Percentiles rank a stretch among this genome's conserved stretches.
Evolutionary conservation across 2,888 invertebrate species (phyloP).

Genomic region (Trichogramma evanescens): DNA sequence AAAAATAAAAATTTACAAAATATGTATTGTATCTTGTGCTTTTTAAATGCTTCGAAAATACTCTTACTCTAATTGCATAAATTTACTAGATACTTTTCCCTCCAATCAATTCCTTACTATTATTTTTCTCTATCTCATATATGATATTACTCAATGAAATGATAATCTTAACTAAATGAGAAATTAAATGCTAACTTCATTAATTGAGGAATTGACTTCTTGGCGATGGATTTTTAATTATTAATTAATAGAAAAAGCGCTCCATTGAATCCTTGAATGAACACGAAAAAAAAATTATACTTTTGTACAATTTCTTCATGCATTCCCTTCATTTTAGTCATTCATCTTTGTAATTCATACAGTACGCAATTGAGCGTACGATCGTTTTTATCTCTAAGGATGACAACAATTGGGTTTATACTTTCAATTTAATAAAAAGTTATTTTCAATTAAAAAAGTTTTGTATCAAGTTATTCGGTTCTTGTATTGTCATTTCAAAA

Average conservation of each 20-base stretch:
- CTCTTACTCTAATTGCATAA: slow-evolving; percentile 3
- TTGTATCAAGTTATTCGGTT: no score
- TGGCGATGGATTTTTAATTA: no score
- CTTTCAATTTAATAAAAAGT: slow-evolving; percentile 43
- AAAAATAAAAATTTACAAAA: slow-evolving; percentile 41
- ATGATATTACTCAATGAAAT: slow-evolving; percentile 2
- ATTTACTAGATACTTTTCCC: slow-evolving; percentile 8
- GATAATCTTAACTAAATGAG: background rate
- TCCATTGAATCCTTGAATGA: no score
- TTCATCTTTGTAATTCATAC: slow-evolving; percentile 32
- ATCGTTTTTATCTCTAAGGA: slow-evolving; percentile 38
- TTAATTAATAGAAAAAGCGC: no score
- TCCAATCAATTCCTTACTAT: slow-evolving; percentile 11
- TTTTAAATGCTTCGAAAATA: slow-evolving; percentile 12
- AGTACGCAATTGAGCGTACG: slow-evolving; percentile 36
- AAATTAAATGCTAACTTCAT: background rate
- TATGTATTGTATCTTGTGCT: slow-evolving; percentile 23
- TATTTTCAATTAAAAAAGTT: slow-evolving; percentile 36
- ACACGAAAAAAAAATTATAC: background rate
- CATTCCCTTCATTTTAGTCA: slow-evolving; percentile 17
- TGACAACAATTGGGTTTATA: slow-evolving; percentile 37
- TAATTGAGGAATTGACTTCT: slow-evolving; percentile 1
- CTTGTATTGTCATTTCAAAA: no score
- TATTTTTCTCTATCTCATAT: slow-evolving; percentile 16
- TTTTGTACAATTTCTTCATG: slow-evolving; percentile 5